Conservation (phyloP, 23 tunicate genomes). For the Pegea sp. region DNA sequence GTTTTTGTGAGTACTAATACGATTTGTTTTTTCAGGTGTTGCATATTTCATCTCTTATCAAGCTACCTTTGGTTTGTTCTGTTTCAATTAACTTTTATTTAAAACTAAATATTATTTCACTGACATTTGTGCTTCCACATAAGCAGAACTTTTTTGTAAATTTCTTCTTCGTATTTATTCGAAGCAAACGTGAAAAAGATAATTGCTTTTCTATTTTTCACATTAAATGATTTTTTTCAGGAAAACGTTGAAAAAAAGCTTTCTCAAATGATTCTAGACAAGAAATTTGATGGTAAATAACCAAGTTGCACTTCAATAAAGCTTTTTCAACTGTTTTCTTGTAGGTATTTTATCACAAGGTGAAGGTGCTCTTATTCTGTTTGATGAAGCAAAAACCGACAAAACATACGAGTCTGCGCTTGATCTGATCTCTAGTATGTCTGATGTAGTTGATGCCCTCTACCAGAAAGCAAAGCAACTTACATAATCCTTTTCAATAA, state of each 20-base stretch:
- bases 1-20: neutral
- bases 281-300: constrained; percentile 71
- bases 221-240: constrained; percentile 24
- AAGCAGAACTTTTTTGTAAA: too few relatives aligned
- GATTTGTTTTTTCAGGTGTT: constrained; percentile 16
- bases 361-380: constrained; percentile 81
- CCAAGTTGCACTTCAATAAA: constrained; percentile 1
- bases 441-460: constrained; percentile 82
- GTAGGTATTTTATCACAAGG: constrained; percentile 93
- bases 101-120: too few relatives aligned
- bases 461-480: constrained; percentile 95
- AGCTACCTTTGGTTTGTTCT: constrained; percentile 21
- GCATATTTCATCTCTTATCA: constrained; percentile 37
- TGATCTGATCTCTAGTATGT: constrained; percentile 59
- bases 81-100: neutral
- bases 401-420: constrained; percentile 74
- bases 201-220: too few relatives aligned
- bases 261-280: constrained; percentile 99
- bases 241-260: constrained; percentile 70
- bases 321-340: too few relatives aligned
- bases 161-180: too few relatives aligned
- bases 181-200: too few relatives aligned
- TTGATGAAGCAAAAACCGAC: constrained; percentile 68
- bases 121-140: too few relatives aligned
- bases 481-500: too few relatives aligned